Evolutionary conservation across 2,888 invertebrate species (phyloP).

Genomic region (Nemoura dubitans): DNA sequence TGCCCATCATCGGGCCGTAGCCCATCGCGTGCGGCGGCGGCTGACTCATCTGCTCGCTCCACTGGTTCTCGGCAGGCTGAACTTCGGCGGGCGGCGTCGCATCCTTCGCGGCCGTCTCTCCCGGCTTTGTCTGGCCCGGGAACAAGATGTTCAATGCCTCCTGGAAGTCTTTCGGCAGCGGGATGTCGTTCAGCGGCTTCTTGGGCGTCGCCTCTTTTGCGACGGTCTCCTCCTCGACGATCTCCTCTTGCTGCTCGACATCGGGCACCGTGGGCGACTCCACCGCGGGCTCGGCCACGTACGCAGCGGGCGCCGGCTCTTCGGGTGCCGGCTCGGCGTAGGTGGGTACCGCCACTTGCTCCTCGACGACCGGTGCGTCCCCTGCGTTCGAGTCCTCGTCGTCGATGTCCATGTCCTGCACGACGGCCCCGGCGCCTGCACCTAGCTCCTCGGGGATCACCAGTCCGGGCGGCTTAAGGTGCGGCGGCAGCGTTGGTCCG

Average conservation of each 20-base stretch:
- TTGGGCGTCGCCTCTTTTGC: constrained; percentile 37
- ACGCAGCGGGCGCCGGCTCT: constrained; percentile 17
- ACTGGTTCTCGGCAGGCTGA: not conserved
- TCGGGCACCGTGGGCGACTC: constrained; percentile 35
- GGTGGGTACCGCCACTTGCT: not conserved
- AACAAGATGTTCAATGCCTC: constrained; percentile 74
- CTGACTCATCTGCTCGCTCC: constrained; percentile 14
- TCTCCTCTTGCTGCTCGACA: constrained; percentile 52
- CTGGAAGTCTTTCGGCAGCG: constrained; percentile 71
- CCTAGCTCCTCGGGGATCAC: constrained; percentile 27
- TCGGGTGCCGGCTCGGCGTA: not conserved
- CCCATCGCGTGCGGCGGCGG: not conserved
- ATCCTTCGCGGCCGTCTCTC: not conserved
- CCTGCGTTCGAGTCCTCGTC: constrained; percentile 51
- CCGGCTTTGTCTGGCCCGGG: constrained; percentile 61
- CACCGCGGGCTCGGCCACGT: constrained; percentile 37
- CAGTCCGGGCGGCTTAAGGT: constrained; percentile 22
- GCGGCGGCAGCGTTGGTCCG: constrained; percentile 18
- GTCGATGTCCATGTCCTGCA: constrained; percentile 56
- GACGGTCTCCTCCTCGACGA: constrained; percentile 58
- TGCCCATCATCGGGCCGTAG: constrained; percentile 42
- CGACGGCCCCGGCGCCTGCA: constrained; percentile 34
- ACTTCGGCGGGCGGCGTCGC: not conserved
- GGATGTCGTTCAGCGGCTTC: constrained; percentile 57
- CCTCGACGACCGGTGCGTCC: constrained; percentile 2